A percentile compares a stretch with the other conserved stretches of the same genome.
Evolutionary conservation across 1,140 invertebrate genomes (phyloP).

Genomic region (Himalopsyche phryganea): DNA sequence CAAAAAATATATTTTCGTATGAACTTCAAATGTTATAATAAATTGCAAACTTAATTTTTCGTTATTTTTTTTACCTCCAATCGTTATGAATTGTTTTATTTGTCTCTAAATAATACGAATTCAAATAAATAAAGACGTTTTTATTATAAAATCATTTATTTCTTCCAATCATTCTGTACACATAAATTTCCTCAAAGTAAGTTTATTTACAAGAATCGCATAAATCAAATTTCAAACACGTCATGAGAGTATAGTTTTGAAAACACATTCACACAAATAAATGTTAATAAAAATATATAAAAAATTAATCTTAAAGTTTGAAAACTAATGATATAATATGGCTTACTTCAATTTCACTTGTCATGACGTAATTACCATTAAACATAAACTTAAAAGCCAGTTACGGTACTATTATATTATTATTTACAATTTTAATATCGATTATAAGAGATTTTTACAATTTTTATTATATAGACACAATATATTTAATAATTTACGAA

Average conservation of each 20-base stretch:
- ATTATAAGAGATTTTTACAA: conserved; percentile 24
- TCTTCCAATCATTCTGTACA: conserved; percentile 35
- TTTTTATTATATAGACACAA: conserved; percentile 22
- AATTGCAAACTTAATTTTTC: no score
- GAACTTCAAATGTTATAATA: no score
- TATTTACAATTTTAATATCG: conserved; percentile 20
- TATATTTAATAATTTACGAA: conserved; percentile 16
- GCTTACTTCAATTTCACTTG: conserved; percentile 28
- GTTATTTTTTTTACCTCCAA: neutral
- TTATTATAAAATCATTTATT: conserved; percentile 36
- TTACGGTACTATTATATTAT: conserved; percentile 16
- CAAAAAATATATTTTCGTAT: no score
- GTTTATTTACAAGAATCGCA: conserved; percentile 32
- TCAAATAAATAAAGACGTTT: conserved; percentile 13
- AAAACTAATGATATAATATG: conserved; percentile 30
- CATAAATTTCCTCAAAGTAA: conserved; percentile 31
- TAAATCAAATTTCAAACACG: conserved; percentile 21
- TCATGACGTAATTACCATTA: conserved; percentile 22
- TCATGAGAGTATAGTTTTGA: conserved; percentile 20
- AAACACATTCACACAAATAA: conserved; percentile 22
- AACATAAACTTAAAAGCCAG: conserved; percentile 23
- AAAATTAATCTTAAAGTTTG: conserved; percentile 18
- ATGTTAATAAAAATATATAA: conserved; percentile 27
- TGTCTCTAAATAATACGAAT: no score
- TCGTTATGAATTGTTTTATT: neutral